phyloP scores from a whole-genome alignment of 2,113 vertebrate genomes.

The Narcine bancroftii region DNA sequence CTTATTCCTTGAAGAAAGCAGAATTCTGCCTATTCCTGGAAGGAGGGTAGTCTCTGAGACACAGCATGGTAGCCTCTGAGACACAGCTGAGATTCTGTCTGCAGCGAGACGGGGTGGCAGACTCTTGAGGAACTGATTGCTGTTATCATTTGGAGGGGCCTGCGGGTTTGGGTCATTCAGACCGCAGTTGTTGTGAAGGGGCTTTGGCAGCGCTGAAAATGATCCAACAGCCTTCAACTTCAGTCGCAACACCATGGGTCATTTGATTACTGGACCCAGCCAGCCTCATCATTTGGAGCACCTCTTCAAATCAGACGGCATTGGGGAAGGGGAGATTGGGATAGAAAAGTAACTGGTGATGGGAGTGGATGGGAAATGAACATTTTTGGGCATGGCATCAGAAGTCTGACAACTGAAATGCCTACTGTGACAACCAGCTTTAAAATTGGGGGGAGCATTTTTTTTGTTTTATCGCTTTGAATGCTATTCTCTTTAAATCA shows the following conservation, averaged over 20 bases:
- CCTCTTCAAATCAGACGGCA: neutral
- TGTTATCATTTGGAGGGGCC: neutral
- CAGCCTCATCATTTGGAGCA: neutral
- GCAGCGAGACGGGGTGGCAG: neutral
- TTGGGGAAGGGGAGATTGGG: neutral
- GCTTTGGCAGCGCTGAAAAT: neutral
- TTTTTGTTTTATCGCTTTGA: neutral
- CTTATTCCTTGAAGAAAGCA: too few relatives aligned
- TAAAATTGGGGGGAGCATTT: neutral
- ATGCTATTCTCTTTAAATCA: neutral
- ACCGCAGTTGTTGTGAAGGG: neutral
- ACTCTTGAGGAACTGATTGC: neutral
- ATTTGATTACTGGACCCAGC: neutral
- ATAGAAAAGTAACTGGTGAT: neutral
- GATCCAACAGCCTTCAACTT: neutral
- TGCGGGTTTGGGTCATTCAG: neutral
- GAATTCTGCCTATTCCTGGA: too few relatives aligned
- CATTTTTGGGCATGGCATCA: neutral
- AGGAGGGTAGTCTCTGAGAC: too few relatives aligned
- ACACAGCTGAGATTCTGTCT: neutral
- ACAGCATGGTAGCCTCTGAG: neutral
- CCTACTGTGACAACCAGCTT: neutral
- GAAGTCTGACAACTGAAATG: neutral
- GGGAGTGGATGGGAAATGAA: neutral
- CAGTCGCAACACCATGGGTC: neutral